Percentiles rank a stretch among this genome's conserved stretches.
These are phyloP conservation scores for Mus spicilegus DNA, from an alignment of 2,113 vertebrate genomes.

Conservation along the genomic window DNA sequence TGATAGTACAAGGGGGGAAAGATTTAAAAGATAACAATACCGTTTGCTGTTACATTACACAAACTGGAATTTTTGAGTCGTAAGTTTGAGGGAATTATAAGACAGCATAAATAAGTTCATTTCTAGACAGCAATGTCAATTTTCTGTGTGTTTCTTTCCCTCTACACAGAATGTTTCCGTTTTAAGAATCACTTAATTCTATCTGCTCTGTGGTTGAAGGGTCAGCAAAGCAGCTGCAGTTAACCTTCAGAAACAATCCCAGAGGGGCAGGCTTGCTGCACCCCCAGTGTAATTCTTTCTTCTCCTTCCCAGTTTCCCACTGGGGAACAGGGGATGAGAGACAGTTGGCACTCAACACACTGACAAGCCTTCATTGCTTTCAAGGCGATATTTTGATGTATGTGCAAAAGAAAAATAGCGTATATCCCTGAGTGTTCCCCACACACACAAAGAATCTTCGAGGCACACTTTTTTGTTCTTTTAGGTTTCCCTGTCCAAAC, in stretches of 20 bases:
- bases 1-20: constrained; percentile 75
- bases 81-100: neutral
- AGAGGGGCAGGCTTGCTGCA: neutral
- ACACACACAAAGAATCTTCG: constrained; percentile 46
- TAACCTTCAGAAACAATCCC: neutral
- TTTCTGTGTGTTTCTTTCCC: neutral
- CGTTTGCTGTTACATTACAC: neutral
- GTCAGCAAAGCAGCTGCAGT: constrained; percentile 43
- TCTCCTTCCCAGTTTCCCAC: constrained; percentile 70
- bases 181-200: neutral
- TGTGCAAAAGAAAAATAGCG: constrained; percentile 42
- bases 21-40: neutral
- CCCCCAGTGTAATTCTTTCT: neutral
- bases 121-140: neutral
- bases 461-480: constrained; percentile 55
- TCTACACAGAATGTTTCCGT: neutral
- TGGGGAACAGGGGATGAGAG: constrained; percentile 70
- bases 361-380: constrained; percentile 74
- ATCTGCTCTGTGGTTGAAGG: neutral
- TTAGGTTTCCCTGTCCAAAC: constrained; percentile 62
- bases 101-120: neutral
- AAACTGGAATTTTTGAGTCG: neutral
- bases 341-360: constrained; percentile 69
- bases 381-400: constrained; percentile 79
- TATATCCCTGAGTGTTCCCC: constrained; percentile 60